These are phyloP conservation scores for Yponomeuta evonymella DNA, from an alignment of 2,888 invertebrate species.

Conservation along the genomic window DNA sequence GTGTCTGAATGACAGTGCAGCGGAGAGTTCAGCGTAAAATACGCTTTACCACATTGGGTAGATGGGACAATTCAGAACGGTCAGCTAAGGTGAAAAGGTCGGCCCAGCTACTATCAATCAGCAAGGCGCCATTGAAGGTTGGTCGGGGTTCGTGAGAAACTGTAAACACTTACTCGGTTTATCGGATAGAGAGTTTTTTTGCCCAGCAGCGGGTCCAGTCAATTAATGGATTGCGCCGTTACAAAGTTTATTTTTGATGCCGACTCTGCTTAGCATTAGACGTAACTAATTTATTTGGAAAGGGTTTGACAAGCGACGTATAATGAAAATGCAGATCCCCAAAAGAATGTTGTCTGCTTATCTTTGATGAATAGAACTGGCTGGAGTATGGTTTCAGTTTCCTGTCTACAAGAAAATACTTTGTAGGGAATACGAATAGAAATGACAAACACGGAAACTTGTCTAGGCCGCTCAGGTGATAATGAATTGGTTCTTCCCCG, in stretches of 20 bases:
- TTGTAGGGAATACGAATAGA: too few relatives aligned
- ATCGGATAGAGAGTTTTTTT: slow-evolving; percentile 68
- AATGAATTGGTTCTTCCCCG: slow-evolving; percentile 31
- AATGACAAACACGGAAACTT: not conserved
- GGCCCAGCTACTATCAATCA: slow-evolving; percentile 70
- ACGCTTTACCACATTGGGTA: not conserved
- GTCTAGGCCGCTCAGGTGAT: slow-evolving; percentile 21
- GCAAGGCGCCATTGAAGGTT: slow-evolving; percentile 75
- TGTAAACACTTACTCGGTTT: slow-evolving; percentile 74
- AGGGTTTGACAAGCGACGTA: slow-evolving; percentile 61
- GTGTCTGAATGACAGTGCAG: slow-evolving; percentile 19
- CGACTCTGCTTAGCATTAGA: slow-evolving; percentile 58
- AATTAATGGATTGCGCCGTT: slow-evolving; percentile 74
- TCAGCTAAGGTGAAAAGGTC: slow-evolving; percentile 35
- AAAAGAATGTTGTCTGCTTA: slow-evolving; percentile 40
- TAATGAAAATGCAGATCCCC: slow-evolving; percentile 51
- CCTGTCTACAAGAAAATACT: too few relatives aligned
- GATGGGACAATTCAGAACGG: not conserved
- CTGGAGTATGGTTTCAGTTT: too few relatives aligned
- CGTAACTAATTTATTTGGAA: slow-evolving; percentile 61
- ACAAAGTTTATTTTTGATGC: slow-evolving; percentile 67
- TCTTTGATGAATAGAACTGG: slow-evolving; percentile 26
- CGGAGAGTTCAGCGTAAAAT: not conserved
- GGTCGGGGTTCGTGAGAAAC: slow-evolving; percentile 71
- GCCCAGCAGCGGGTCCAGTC: slow-evolving; percentile 68